phyloP scores from a whole-genome alignment of 2,888 invertebrate genomes.

The Xestoiulus laeticollis region DNA sequence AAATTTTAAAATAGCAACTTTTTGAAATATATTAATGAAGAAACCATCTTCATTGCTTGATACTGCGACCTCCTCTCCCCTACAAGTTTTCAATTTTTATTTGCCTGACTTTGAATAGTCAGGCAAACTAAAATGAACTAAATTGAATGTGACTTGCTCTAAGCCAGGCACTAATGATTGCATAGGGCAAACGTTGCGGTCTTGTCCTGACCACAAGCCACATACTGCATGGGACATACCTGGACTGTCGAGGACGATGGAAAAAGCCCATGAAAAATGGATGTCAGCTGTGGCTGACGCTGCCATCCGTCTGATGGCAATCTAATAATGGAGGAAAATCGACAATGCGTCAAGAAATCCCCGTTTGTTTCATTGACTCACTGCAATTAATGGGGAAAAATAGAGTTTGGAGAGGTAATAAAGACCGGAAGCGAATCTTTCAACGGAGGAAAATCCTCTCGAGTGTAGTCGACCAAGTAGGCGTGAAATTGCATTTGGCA shows the following conservation, averaged over 20 bases:
- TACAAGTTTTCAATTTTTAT: too few species aligned
- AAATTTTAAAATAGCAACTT: too few species aligned
- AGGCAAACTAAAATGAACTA: too few species aligned
- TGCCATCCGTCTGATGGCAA: conserved; percentile 5
- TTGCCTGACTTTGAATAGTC: too few species aligned
- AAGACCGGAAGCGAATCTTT: conserved; percentile 38
- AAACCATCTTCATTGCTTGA: too few species aligned
- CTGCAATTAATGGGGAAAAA: conserved; percentile 39
- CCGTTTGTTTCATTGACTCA: conserved; percentile 40
- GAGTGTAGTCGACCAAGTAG: conserved; percentile 38
- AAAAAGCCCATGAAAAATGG: not conserved
- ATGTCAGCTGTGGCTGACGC: not conserved
- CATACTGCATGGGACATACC: not conserved
- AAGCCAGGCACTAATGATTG: not conserved
- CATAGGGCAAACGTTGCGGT: not conserved
- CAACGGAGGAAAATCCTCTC: conserved; percentile 23
- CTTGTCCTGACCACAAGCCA: not conserved
- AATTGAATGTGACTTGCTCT: too few species aligned
- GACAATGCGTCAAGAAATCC: conserved; percentile 30
- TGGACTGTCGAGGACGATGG: not conserved
- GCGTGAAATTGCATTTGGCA: conserved; percentile 43
- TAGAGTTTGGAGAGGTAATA: conserved; percentile 40
- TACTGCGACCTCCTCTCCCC: too few species aligned
- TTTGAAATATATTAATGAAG: too few species aligned
- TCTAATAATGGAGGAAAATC: conserved; percentile 27